Evolutionary conservation across 2,113 vertebrate genomes (phyloP).

Genomic region (Lycaon pictus): DNA sequence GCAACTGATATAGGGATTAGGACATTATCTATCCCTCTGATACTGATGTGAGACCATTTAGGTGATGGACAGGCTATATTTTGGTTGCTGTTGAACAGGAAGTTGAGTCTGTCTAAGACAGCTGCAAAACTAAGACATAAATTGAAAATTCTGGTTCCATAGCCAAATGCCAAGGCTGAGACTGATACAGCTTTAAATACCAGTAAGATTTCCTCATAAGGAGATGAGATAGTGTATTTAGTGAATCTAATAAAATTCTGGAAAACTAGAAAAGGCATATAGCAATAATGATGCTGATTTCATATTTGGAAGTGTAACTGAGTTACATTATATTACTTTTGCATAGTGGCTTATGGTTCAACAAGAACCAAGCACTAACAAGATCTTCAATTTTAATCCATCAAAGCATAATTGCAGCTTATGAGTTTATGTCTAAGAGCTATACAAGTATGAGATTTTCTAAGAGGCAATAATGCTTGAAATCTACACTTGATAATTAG

Average conservation of each 20-base stretch:
- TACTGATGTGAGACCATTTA: neutral
- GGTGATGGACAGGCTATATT: neutral
- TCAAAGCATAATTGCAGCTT: neutral
- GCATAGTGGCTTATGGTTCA: neutral
- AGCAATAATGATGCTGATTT: neutral
- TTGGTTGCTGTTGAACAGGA: neutral
- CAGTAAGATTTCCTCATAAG: neutral
- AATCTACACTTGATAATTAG: neutral
- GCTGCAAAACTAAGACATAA: neutral
- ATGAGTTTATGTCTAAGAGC: neutral
- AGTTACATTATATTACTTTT: neutral
- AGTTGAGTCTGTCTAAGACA: neutral
- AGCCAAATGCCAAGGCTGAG: neutral
- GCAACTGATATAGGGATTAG: neutral
- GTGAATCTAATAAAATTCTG: neutral
- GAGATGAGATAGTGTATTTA: neutral
- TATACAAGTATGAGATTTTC: neutral
- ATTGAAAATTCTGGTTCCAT: neutral
- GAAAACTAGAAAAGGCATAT: neutral
- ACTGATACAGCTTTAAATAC: neutral
- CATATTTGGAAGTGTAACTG: neutral
- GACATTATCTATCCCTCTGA: neutral
- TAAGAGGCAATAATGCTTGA: neutral
- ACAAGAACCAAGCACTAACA: neutral
- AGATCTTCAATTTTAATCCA: neutral